Evolutionary conservation across 2,113 vertebrate genomes (phyloP).

Genomic region (Calypte anna): DNA sequence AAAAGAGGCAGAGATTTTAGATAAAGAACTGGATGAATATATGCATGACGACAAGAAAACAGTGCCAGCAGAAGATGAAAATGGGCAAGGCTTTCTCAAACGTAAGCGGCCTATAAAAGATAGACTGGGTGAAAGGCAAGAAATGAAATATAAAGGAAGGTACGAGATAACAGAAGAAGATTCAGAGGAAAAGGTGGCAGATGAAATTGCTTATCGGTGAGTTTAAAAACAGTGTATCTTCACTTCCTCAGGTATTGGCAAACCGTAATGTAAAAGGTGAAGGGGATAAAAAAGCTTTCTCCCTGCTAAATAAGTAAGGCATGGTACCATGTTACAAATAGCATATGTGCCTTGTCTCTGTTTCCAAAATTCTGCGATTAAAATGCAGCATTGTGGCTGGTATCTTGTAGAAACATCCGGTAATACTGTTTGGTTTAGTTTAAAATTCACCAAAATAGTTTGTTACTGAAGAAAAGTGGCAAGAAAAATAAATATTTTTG

Average conservation of each 20-base stretch:
- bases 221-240: background rate
- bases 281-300: fast-evolving
- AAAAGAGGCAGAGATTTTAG: slow-evolving; percentile 81
- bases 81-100: slow-evolving; percentile 79
- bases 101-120: slow-evolving; percentile 88
- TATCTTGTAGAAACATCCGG: background rate
- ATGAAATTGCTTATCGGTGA: slow-evolving; percentile 93
- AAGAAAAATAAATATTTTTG: background rate
- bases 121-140: slow-evolving; percentile 83
- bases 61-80: slow-evolving; percentile 65
- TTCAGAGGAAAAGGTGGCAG: slow-evolving; percentile 87
- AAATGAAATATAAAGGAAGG: slow-evolving; percentile 93
- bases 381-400: background rate
- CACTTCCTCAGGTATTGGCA: background rate
- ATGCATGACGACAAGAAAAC: slow-evolving; percentile 81
- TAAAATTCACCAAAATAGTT: background rate
- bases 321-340: background rate
- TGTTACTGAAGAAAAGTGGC: background rate
- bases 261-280: background rate
- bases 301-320: background rate
- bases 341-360: background rate
- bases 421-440: background rate
- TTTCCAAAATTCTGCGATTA: background rate
- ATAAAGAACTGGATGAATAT: slow-evolving; percentile 89
- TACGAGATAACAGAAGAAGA: slow-evolving; percentile 91